Evolutionary conservation across 2,113 vertebrate genomes (phyloP), one percentile per base, ranked within the genome.

Genomic region (Cariama cristata): DNA sequence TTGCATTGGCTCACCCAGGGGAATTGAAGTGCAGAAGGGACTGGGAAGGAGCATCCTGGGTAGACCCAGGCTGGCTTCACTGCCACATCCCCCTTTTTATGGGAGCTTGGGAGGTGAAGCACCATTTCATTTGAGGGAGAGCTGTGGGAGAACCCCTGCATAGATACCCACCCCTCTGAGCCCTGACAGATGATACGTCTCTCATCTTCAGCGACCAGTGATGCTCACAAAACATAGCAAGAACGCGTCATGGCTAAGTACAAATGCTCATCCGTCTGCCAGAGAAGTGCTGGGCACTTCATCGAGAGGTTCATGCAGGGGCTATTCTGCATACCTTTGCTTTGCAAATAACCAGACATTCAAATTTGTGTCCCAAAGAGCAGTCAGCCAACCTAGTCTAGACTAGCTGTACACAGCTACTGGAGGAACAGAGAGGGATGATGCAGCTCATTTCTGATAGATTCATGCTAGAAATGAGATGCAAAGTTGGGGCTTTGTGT

Each of bases 341-440:
- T 64, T 58, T 40, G 33, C 52, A 32, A 14, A 53, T 12, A n/a
- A 11, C 30, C 58, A 47, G 50, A 30, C 14, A 1, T 45, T 28
- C 15, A 10, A 10, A 24, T 14, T 12, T 23, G 28, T 59, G 52
- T 72, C 45, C 72, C 44, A n/a, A 58, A 40, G 33, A 76, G 20
- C 28, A 27, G 23, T 7, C 63, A 59, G 69, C 42, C 45, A 28
- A 8, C 19, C 32, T 15, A 15, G 38, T 6, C n/a, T 30, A 16
- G 58, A 8, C 14, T 8, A 13, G 30, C n/a, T 42, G 44, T 30
- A n/a, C 13, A 7, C 18, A 35, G 53, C 38, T 38, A 21, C 33
- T 17, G 27, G 75, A 32, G n/a, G 47, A 42, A 35, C 26, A 28
- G n/a, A 0, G 4, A 15, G 32, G 44, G 24, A 82, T 0, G 1